These are phyloP conservation scores for Procambarus virginalis DNA, from an alignment of 1,140 invertebrate species.

Conservation along the genomic window DNA sequence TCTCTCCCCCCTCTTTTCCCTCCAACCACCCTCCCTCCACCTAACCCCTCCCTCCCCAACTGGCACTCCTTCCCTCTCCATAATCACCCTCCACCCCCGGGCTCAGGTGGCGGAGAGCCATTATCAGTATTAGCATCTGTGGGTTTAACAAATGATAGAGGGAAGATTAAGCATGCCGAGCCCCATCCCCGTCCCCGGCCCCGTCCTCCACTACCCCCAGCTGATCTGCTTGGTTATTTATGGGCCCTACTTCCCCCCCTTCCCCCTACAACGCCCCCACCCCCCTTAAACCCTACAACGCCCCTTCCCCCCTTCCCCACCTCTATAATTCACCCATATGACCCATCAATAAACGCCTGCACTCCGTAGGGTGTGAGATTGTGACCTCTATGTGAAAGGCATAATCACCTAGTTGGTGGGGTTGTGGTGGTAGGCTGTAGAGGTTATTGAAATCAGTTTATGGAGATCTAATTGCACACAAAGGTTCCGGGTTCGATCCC, in stretches of 20 bases:
- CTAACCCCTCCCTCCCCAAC: neutral
- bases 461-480: too few species aligned
- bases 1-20: too few species aligned
- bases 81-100: neutral
- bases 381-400: too few species aligned
- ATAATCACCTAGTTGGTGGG: too few species aligned
- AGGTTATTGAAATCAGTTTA: too few species aligned
- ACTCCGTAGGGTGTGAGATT: too few species aligned
- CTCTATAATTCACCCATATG: too few species aligned
- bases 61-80: neutral
- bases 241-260: neutral
- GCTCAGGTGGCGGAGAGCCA: neutral
- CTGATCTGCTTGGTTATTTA: neutral
- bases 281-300: too few species aligned
- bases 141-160: constrained; percentile 26
- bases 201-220: neutral
- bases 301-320: neutral
- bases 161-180: neutral
- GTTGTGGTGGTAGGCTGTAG: too few species aligned
- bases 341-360: too few species aligned
- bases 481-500: too few species aligned
- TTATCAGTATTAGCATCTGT: constrained; percentile 27
- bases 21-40: neutral
- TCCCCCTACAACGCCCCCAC: too few species aligned
- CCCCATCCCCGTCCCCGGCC: neutral